phyloP scores from a whole-genome alignment of 1,140 invertebrate species.

The Pissodes strobi region DNA sequence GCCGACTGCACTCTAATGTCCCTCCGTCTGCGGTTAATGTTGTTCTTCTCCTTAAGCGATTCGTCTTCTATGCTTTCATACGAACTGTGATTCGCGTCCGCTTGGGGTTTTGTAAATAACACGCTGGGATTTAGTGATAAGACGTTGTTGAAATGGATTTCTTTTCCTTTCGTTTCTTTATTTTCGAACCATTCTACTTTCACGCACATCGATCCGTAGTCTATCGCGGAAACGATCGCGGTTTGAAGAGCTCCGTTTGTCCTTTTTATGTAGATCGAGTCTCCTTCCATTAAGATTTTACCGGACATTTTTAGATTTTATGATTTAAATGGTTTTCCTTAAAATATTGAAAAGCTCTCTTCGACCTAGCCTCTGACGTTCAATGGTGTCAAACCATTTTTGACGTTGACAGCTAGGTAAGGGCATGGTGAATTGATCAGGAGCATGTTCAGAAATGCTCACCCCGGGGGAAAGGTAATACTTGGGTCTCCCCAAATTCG shows the following conservation, averaged over 20 bases:
- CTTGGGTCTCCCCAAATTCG: slow-evolving; percentile 74
- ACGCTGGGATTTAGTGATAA: slow-evolving; percentile 79
- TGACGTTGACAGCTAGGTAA: too few relatives aligned
- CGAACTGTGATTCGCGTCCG: background rate
- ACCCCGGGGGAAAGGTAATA: slow-evolving; percentile 79
- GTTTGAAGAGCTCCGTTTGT: slow-evolving; percentile 82
- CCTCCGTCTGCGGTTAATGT: too few relatives aligned
- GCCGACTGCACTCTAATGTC: slow-evolving; percentile 40
- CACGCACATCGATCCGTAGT: slow-evolving; percentile 80
- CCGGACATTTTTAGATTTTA: slow-evolving; percentile 1
- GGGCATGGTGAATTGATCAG: too few relatives aligned
- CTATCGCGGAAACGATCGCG: slow-evolving; percentile 90
- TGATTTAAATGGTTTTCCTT: too few relatives aligned
- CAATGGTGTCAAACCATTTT: too few relatives aligned
- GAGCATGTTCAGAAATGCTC: too few relatives aligned
- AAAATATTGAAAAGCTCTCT: too few relatives aligned
- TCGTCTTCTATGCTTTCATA: slow-evolving; percentile 15
- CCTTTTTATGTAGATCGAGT: slow-evolving; percentile 41
- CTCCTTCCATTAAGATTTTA: slow-evolving; percentile 22
- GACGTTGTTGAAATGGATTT: slow-evolving; percentile 89
- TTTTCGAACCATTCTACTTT: slow-evolving; percentile 98
- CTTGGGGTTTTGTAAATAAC: background rate
- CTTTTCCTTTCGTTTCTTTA: slow-evolving; percentile 98
- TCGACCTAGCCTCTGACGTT: too few relatives aligned
- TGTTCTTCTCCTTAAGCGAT: slow-evolving; percentile 1